These are phyloP conservation scores for Strigamia maritima DNA, from an alignment of 2,888 invertebrate genomes.

Conservation along the genomic window DNA sequence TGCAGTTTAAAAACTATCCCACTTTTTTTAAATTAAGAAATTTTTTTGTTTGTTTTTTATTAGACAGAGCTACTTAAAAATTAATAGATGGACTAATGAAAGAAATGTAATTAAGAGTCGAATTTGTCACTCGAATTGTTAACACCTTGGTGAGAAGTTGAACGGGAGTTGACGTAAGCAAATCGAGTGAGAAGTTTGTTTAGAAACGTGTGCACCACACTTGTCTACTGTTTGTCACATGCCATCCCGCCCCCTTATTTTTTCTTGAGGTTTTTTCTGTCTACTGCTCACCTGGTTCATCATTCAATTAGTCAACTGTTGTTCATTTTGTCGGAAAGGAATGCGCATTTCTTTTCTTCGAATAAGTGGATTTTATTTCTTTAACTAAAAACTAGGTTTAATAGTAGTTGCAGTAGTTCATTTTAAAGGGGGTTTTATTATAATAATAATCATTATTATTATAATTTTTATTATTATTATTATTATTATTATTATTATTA, in stretches of 20 bases:
- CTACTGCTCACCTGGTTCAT: conserved; percentile 17
- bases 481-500: background rate
- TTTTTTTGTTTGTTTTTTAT: background rate
- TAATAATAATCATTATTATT: background rate
- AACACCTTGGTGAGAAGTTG: background rate
- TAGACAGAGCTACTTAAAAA: conserved; percentile 26
- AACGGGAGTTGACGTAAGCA: background rate
- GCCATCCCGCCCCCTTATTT: background rate
- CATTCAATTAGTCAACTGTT: conserved; percentile 21
- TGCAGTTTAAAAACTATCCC: background rate
- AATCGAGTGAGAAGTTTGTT: background rate
- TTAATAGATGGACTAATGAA: conserved; percentile 7
- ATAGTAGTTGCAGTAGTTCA: conserved; percentile 12
- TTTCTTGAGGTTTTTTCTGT: background rate
- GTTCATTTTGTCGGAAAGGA: conserved; percentile 32
- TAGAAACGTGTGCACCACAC: conserved; percentile 31
- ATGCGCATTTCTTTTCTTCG: background rate
- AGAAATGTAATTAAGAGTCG: conserved; percentile 19
- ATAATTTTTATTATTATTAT: background rate
- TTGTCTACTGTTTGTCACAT: conserved; percentile 30
- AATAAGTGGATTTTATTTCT: background rate
- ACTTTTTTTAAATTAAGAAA: background rate
- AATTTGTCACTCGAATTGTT: conserved; percentile 20
- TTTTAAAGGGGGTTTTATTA: conserved; percentile 9
- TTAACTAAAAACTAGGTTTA: background rate